Percentiles rank a stretch among this genome's conserved stretches.
These are phyloP conservation scores for Drosophila kambysellisi DNA, from an alignment of 2,888 invertebrate species.

Conservation along the genomic window DNA sequence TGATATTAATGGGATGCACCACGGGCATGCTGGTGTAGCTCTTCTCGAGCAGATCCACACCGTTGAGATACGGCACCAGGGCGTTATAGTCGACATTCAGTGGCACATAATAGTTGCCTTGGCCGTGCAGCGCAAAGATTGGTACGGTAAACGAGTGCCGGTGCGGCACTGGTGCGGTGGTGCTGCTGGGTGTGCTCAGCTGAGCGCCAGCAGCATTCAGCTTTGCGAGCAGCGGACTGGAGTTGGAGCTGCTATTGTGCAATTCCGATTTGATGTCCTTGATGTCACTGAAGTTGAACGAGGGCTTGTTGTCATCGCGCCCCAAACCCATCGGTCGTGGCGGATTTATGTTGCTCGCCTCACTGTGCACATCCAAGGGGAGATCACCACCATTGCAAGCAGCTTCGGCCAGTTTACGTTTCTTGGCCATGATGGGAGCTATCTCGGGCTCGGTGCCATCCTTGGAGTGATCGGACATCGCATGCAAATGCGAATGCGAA, in stretches of 20 bases:
- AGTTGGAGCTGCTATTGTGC: constrained; percentile 69
- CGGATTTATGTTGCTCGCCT: constrained; percentile 48
- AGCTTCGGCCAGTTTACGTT: constrained; percentile 81
- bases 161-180: constrained; percentile 65
- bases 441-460: constrained; percentile 84
- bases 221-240: constrained; percentile 64
- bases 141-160: constrained; percentile 88
- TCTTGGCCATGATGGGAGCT: constrained; percentile 83
- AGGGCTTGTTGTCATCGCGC: constrained; percentile 78
- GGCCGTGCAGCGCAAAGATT: constrained; percentile 95
- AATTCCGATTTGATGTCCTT: constrained; percentile 83
- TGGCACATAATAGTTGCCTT: constrained; percentile 95
- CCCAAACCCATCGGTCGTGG: constrained; percentile 38
- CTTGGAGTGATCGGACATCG: constrained; percentile 83
- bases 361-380: constrained; percentile 48
- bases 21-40: constrained; percentile 86
- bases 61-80: constrained; percentile 89
- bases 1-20: constrained; percentile 95
- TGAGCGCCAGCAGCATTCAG: constrained; percentile 64
- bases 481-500: constrained; percentile 81
- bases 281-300: constrained; percentile 75
- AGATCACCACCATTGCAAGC: constrained; percentile 55
- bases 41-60: constrained; percentile 87
- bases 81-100: constrained; percentile 91
- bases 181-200: constrained; percentile 70